Percentiles rank a stretch among this genome's conserved stretches.
These are phyloP conservation scores for Cyanocitta stelleri DNA, from an alignment of 2,113 vertebrate genomes.

Conservation along the genomic window DNA sequence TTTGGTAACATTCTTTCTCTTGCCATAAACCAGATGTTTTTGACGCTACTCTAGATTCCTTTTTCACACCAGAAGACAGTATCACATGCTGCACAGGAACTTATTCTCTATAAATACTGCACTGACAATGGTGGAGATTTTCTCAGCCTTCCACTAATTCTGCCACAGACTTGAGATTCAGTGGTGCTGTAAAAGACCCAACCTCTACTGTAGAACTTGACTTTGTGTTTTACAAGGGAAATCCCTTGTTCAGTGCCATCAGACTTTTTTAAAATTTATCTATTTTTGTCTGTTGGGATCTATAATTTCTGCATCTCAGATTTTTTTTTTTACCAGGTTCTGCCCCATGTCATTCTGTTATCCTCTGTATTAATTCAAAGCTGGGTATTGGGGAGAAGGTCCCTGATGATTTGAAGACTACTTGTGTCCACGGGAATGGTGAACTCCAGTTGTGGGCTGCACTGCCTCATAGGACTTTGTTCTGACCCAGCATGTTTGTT, in stretches of 20 bases:
- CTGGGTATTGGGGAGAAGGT: rapidly evolving
- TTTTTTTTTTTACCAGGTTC: background rate
- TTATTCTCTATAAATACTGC: background rate
- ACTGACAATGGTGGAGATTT: background rate
- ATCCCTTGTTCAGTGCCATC: background rate
- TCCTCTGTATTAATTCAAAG: background rate
- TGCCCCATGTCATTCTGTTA: background rate
- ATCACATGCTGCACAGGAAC: background rate
- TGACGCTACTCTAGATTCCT: background rate
- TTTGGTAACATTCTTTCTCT: background rate
- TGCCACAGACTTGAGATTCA: background rate
- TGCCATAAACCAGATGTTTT: background rate
- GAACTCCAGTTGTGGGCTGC: background rate
- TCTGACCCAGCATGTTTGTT: background rate
- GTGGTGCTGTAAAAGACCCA: background rate
- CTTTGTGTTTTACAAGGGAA: background rate
- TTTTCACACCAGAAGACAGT: background rate
- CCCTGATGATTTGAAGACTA: background rate
- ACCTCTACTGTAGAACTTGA: background rate
- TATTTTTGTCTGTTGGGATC: background rate
- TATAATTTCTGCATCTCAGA: background rate
- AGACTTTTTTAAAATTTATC: background rate
- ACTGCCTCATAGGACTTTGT: background rate
- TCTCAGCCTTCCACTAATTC: background rate
- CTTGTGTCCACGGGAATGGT: background rate